Conservation (phyloP, 2,113 vertebrate species). For the Hipposideros armiger region DNA sequence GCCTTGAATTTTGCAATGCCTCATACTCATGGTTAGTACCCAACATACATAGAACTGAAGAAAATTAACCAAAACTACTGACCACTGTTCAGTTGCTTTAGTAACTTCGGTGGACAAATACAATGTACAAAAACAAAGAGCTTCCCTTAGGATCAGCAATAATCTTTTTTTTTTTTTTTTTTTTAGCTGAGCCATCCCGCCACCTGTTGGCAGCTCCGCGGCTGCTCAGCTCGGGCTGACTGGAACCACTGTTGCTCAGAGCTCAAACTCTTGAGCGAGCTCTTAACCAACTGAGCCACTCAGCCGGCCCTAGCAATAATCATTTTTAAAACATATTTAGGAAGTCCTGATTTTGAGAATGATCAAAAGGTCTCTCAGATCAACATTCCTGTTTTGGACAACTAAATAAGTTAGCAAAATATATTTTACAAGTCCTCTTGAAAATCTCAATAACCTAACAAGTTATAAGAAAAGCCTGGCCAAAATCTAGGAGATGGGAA, state of each 20-base stretch:
- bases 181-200: too few species aligned
- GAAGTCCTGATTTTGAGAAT: neutral
- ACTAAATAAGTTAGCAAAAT: neutral
- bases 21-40: neutral
- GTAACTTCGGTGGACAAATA: neutral
- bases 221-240: too few species aligned
- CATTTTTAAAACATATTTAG: neutral
- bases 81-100: neutral
- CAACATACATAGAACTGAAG: neutral
- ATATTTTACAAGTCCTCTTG: neutral
- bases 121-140: neutral
- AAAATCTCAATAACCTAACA: neutral
- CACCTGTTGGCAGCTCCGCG: too few species aligned
- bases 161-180: neutral
- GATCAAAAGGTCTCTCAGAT: neutral
- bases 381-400: neutral
- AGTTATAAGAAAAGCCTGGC: neutral
- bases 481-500: neutral
- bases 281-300: too few species aligned
- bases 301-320: neutral
- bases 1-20: neutral
- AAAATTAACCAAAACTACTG: neutral
- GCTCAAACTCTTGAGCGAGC: too few species aligned
- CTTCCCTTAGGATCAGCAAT: neutral
- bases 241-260: too few species aligned